A percentile compares a stretch with the other conserved stretches of the same genome.
These are phyloP conservation scores for Wiebesia pumilae DNA, from an alignment of 1,140 invertebrate species.

Conservation along the genomic window DNA sequence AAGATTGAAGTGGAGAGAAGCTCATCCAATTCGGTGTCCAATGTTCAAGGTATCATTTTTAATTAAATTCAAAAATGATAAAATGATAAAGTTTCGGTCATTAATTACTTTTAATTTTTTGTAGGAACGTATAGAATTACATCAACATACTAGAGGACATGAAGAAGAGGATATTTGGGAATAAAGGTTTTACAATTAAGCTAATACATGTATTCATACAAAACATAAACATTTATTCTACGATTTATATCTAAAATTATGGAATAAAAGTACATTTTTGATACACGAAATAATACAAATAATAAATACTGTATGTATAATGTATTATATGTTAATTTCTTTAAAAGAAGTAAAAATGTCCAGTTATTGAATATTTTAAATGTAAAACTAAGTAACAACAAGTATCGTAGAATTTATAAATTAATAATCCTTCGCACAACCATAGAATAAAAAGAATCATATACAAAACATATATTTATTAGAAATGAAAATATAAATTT, in stretches of 20 bases:
- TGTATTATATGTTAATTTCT: too few relatives aligned
- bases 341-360: too few relatives aligned
- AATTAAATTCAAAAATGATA: not conserved
- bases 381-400: too few relatives aligned
- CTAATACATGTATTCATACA: not conserved
- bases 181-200: not conserved
- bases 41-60: not conserved
- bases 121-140: not conserved
- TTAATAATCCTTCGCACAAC: too few relatives aligned
- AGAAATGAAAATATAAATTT: too few relatives aligned
- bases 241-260: not conserved
- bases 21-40: not conserved
- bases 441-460: too few relatives aligned
- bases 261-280: not conserved
- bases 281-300: not conserved
- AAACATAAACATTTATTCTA: not conserved
- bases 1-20: conserved; percentile 26
- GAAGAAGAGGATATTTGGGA: not conserved
- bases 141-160: too few relatives aligned
- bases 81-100: not conserved
- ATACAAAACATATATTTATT: too few relatives aligned
- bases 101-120: not conserved
- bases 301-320: too few relatives aligned
- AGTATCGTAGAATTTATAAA: too few relatives aligned
- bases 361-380: too few relatives aligned